Base-by-base conservation (phyloP, 2,888 invertebrate species). In the Hirtodrosophila alboralis region DNA sequence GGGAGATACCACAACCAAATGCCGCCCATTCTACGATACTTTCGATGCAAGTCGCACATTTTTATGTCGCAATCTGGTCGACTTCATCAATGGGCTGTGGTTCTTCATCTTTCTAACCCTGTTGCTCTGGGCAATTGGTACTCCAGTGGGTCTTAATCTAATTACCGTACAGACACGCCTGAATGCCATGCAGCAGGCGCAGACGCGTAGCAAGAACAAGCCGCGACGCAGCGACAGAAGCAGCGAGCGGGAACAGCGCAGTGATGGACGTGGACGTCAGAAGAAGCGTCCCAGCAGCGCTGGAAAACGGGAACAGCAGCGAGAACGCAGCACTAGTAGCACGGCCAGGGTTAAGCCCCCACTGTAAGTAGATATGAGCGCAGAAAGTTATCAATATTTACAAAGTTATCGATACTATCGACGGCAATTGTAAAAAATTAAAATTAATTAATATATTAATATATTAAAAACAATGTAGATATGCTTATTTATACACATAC, bases 11-110 rank as follows among this genome's bases (percentile, higher is more conserved):
- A 93, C 95, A 3, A 95, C 94, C 4, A 93, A 93, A 43, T 96
- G 96, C 88, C 92, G 93, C 1, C 95, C 95, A 0, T 91, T 96
- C 30, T 96, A 94, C 91, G 92, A 94, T 36, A 93, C 95, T 26
- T 94, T 93, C 75, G 92, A 94, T 69, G 94, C 94, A 18, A 90
- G 93, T 13, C 92, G 95, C 90, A 93, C 83, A 63, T 90, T 90
- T 68, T 56, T 90, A 3, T 91, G 91, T 60, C 89, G 89, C 36
- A 90, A 90, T 65, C 84, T 87, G 53, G 87, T 91, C 13, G 90
- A 90, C 77, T 89, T 88, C 57, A 69, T 91, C 28, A 94, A 95
- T 74, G 95, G 94, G 4, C 93, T 94, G 90, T 95, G 95, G 94
- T 93, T 95, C 52, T 93, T 93, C 53, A 93, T 93, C 2, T 91